Evolutionary conservation across 1,140 invertebrate species (phyloP).

Genomic region (Asobara japonica): DNA sequence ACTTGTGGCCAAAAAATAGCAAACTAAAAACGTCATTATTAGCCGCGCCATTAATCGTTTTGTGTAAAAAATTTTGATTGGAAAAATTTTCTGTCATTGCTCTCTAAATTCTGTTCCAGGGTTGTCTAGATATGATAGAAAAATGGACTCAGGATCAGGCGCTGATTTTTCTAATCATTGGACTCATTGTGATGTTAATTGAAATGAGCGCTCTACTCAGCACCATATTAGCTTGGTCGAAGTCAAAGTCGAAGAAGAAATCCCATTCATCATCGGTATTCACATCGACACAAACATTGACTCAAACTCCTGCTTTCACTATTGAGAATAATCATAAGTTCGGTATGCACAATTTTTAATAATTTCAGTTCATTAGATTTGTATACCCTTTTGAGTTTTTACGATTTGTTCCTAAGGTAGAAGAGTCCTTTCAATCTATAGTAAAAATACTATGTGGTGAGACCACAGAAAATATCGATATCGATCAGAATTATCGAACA

Average conservation of each 20-base stretch:
- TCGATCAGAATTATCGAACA: too few relatives aligned
- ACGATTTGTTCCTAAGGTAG: too few relatives aligned
- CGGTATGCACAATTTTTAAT: conserved; percentile 43
- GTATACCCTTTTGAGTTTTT: background rate
- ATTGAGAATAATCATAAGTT: conserved; percentile 57
- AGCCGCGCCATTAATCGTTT: too few relatives aligned
- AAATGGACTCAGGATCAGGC: conserved; percentile 82
- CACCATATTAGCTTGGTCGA: conserved; percentile 76
- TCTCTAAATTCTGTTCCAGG: too few relatives aligned
- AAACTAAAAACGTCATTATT: too few relatives aligned
- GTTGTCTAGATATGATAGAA: conserved; percentile 77
- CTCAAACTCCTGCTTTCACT: conserved; percentile 46
- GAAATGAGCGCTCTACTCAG: conserved; percentile 76
- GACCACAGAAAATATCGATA: too few relatives aligned
- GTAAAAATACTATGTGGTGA: too few relatives aligned
- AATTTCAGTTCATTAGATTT: conserved; percentile 8
- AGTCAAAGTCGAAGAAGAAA: conserved; percentile 57
- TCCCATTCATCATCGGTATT: conserved; percentile 53
- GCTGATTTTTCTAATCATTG: conserved; percentile 74
- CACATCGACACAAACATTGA: conserved; percentile 60
- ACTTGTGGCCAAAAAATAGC: too few relatives aligned
- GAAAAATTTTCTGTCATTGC: too few relatives aligned
- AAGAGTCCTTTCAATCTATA: too few relatives aligned
- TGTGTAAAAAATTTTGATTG: too few relatives aligned
- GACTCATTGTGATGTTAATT: conserved; percentile 73